Base-by-base conservation (phyloP, 2,113 vertebrate species). In the Lycocorax pyrrhopterus region DNA sequence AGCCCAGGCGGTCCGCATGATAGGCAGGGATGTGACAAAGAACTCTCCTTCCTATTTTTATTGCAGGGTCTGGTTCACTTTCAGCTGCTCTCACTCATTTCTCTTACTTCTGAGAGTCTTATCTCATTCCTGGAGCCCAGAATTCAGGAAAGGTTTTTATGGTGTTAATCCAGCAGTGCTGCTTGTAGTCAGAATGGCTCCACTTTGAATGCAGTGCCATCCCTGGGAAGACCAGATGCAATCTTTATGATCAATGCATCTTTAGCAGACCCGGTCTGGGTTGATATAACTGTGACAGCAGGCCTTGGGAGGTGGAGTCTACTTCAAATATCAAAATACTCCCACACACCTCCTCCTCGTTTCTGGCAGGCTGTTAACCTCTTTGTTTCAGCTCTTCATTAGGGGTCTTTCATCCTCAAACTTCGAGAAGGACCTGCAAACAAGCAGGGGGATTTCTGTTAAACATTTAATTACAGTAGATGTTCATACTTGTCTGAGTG, bases 401-500 rank as follows among this genome's bases (percentile, higher is more conserved):
- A 49, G 49, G 41, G 16, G 27, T 56, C 53, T 94, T 87, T 86
- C 35, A 17, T 58, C 35, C 43, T 67, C 16, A 37, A 26, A 41
- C 33, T 88, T 74, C 52, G 85, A 51, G 64, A 63, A 74, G 47
- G 60, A 83, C 33, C 33, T 77, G 47, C 64, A 77, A 80, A 63
- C 46, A 77, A 80, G 13, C n/a, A 68, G 49, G 49, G 60, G 16
- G 59, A 41, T 77, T 93, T 62, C 49, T 75, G 23, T 49, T 59
- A 63, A 80, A 63, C 25, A 7, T 74, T 16, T 39, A 46, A 59
- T 52, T 86, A 7, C 1, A 32, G 33, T 66, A 58, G 63, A 22
- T 90, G 92, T 75, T 92, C 59, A 58, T 90, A 39, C 33, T 89
- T 80, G 22, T 74, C 47, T 86, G 67, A 59, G 33, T 37, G 68